Conservation (phyloP, 2,797 vertebrate species). For the Ctenochaetus hawaiiensis region DNA sequence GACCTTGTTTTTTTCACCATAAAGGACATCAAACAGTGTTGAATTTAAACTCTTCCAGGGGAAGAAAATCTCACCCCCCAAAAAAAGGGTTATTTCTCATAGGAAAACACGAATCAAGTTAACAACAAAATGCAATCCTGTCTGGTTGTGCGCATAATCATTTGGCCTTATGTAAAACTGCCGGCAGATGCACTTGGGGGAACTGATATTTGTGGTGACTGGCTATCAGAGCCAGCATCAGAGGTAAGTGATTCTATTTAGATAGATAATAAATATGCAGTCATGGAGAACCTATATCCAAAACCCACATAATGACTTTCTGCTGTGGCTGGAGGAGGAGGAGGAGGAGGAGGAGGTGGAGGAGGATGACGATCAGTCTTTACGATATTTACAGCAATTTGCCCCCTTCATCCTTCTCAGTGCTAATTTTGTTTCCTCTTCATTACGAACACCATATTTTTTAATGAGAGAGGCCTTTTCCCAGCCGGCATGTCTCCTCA, state of each 20-base stretch:
- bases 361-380: constrained; percentile 72
- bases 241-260: constrained; percentile 88
- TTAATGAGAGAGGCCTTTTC: constrained; percentile 71
- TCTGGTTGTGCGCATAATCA: constrained; percentile 71
- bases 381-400: constrained; percentile 80
- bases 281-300: constrained; percentile 85
- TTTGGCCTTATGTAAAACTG: constrained; percentile 75
- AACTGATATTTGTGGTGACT: constrained; percentile 80
- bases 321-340: constrained; percentile 50
- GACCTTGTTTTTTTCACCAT: constrained; percentile 56
- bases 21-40: constrained; percentile 52
- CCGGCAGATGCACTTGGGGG: constrained; percentile 61
- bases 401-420: constrained; percentile 72
- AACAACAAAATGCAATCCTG: constrained; percentile 75
- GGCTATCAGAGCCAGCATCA: constrained; percentile 84
- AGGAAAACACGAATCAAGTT: constrained; percentile 69
- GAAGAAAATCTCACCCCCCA: constrained; percentile 19
- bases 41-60: constrained; percentile 53
- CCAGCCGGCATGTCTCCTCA: constrained; percentile 65
- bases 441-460: constrained; percentile 73
- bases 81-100: constrained; percentile 63
- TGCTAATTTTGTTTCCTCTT: constrained; percentile 80
- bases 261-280: constrained; percentile 87
- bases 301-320: constrained; percentile 84
- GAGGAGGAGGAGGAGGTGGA: constrained; percentile 73